Percentiles rank a stretch among this genome's conserved stretches.
Evolutionary conservation across 2,113 vertebrate species (phyloP).

Genomic region (Ceyx margarethae): DNA sequence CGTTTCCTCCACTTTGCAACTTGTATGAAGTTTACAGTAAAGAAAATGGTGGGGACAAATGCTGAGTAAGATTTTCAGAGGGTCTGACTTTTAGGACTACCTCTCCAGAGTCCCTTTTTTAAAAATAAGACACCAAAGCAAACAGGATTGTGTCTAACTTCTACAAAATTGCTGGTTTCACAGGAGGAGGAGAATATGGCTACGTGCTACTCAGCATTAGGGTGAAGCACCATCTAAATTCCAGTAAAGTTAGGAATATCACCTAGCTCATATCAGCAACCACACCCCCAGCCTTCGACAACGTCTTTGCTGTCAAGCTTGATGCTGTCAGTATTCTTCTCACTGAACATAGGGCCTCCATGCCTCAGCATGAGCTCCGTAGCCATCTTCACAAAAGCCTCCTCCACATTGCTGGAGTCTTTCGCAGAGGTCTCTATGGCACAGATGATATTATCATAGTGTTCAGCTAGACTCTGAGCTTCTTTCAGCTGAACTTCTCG

Average conservation of each 20-base stretch:
- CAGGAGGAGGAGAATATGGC: slow-evolving; percentile 56
- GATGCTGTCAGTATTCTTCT: slow-evolving; percentile 81
- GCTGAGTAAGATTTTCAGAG: background rate
- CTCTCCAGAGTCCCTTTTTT: slow-evolving; percentile 43
- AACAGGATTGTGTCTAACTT: slow-evolving; percentile 59
- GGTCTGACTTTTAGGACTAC: slow-evolving; percentile 13
- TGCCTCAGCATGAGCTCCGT: slow-evolving; percentile 85
- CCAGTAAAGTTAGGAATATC: slow-evolving; percentile 27
- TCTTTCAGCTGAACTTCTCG: slow-evolving; percentile 82
- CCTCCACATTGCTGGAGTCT: slow-evolving; percentile 87
- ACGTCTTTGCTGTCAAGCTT: slow-evolving; percentile 88
- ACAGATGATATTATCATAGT: slow-evolving; percentile 81
- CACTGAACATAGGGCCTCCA: slow-evolving; percentile 84
- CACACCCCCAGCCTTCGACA: slow-evolving; percentile 81
- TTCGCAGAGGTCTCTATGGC: slow-evolving; percentile 88
- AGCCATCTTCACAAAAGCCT: slow-evolving; percentile 85
- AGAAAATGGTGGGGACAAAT: background rate
- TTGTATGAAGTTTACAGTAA: slow-evolving; percentile 1
- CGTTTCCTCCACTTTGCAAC: background rate
- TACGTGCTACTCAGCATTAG: slow-evolving; percentile 59
- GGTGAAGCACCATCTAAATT: slow-evolving; percentile 62
- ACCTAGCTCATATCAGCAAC: slow-evolving; percentile 77
- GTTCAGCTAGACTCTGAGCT: slow-evolving; percentile 81
- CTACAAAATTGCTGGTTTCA: slow-evolving; percentile 66
- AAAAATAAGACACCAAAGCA: slow-evolving; percentile 56